Conservation (phyloP, 2,888 invertebrate genomes). For the Agrypnus murinus region DNA sequence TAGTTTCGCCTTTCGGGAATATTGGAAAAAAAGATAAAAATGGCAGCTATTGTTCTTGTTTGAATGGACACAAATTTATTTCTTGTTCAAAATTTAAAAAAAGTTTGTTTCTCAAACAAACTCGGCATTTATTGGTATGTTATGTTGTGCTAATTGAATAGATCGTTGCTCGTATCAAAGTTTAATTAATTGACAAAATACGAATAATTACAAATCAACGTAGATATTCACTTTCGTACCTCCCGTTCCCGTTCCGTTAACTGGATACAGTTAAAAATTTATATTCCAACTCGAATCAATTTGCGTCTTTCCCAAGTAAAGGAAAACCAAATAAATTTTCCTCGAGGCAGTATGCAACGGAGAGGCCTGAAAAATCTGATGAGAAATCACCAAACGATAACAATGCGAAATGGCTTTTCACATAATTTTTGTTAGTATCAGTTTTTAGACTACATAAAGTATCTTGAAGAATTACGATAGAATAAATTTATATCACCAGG, state of each 20-base stretch:
- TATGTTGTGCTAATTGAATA: too few species aligned
- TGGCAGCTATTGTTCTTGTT: too few species aligned
- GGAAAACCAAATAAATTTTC: slow-evolving; percentile 18
- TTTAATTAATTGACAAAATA: too few species aligned
- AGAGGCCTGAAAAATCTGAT: slow-evolving; percentile 8
- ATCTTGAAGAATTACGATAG: too few species aligned
- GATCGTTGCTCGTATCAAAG: too few species aligned
- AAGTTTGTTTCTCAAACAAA: too few species aligned
- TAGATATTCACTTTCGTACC: neutral
- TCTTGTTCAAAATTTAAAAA: too few species aligned
- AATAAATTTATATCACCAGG: too few species aligned
- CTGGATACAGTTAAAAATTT: neutral
- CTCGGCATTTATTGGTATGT: too few species aligned
- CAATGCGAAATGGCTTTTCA: neutral
- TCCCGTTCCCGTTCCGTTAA: neutral
- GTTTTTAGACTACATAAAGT: neutral
- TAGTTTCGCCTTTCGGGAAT: too few species aligned
- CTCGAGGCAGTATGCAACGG: neutral
- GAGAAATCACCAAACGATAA: slow-evolving; percentile 1
- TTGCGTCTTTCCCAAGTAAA: slow-evolving; percentile 6
- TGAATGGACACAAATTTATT: too few species aligned
- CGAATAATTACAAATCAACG: neutral
- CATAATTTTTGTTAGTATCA: neutral
- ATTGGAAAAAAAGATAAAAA: too few species aligned
- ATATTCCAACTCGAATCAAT: slow-evolving; percentile 23